A percentile compares a stretch with the other conserved stretches of the same genome.
Evolutionary conservation across 2,888 invertebrate genomes (phyloP).

Genomic region (Matsumyia berberina): DNA sequence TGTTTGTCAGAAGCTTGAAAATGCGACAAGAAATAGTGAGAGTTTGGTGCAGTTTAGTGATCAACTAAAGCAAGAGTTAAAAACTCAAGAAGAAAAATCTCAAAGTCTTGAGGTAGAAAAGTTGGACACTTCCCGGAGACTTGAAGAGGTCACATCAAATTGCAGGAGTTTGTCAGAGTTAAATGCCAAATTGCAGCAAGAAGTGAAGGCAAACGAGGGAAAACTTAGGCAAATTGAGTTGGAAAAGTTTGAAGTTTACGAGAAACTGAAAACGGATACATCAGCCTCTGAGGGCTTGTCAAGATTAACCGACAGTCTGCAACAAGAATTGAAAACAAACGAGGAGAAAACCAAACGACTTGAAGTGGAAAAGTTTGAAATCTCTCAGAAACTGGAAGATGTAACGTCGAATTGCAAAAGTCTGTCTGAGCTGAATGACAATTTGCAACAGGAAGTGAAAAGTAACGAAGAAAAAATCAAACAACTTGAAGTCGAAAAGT

Average conservation of each 20-base stretch:
- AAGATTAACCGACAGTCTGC: constrained; percentile 67
- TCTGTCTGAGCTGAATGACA: constrained; percentile 77
- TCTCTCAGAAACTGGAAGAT: constrained; percentile 79
- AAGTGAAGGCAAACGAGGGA: constrained; percentile 77
- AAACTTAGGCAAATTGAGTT: constrained; percentile 83
- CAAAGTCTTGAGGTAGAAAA: constrained; percentile 84
- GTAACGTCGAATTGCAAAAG: constrained; percentile 68
- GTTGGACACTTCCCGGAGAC: constrained; percentile 85
- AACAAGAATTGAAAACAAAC: constrained; percentile 85
- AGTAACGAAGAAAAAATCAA: constrained; percentile 12
- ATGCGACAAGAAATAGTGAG: constrained; percentile 86
- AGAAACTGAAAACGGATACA: constrained; percentile 82
- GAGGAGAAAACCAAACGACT: constrained; percentile 84
- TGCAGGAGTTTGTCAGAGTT: constrained; percentile 78
- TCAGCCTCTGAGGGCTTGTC: constrained; percentile 81
- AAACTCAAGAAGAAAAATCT: constrained; percentile 86
- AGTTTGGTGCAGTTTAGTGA: constrained; percentile 86
- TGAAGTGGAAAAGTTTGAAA: constrained; percentile 66
- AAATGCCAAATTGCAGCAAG: constrained; percentile 79
- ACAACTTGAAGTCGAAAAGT: constrained; percentile 80
- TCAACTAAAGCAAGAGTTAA: constrained; percentile 86
- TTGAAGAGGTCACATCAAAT: constrained; percentile 84
- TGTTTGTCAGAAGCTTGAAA: constrained; percentile 78
- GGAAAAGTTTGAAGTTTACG: constrained; percentile 79
- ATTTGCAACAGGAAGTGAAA: constrained; percentile 27